A percentile compares a stretch with the other conserved stretches of the same genome.
These are phyloP conservation scores for Lymantria dispar DNA, from an alignment of 2,888 invertebrate genomes.

Conservation along the genomic window DNA sequence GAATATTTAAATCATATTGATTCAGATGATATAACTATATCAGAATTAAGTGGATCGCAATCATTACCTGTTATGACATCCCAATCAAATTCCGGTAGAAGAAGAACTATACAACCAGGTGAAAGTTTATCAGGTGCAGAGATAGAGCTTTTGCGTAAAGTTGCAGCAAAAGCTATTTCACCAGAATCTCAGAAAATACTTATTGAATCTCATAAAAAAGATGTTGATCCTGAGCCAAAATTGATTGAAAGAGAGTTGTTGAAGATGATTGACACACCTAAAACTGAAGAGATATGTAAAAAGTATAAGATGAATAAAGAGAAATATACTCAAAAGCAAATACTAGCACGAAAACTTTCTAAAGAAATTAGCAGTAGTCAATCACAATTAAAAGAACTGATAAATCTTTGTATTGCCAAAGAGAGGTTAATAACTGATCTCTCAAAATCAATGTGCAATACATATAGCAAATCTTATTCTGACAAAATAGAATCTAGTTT, in stretches of 20 bases:
- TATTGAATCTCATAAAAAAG: conserved; percentile 81
- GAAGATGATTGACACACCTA: conserved; percentile 78
- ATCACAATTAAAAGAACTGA: conserved; percentile 87
- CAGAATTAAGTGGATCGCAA: conserved; percentile 76
- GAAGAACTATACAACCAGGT: conserved; percentile 84
- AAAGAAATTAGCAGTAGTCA: conserved; percentile 86
- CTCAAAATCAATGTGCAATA: conserved; percentile 60
- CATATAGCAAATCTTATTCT: conserved; percentile 65
- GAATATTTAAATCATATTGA: conserved; percentile 81
- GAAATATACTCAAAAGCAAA: conserved; percentile 76
- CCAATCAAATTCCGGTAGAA: conserved; percentile 71
- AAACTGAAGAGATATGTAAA: conserved; percentile 74
- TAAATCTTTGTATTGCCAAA: conserved; percentile 85
- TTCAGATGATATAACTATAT: conserved; percentile 77
- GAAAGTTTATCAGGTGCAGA: conserved; percentile 83
- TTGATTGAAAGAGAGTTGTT: conserved; percentile 75
- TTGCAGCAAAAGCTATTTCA: conserved; percentile 81
- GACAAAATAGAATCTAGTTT: conserved; percentile 84
- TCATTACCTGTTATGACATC: conserved; percentile 75
- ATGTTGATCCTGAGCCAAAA: conserved; percentile 80
- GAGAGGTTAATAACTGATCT: conserved; percentile 88
- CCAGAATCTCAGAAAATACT: conserved; percentile 79
- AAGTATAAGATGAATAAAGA: conserved; percentile 80
- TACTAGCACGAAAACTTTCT: conserved; percentile 70
- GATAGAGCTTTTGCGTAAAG: conserved; percentile 81